phyloP scores from a whole-genome alignment of 2,888 invertebrate species.

The Portevinia maculata region DNA sequence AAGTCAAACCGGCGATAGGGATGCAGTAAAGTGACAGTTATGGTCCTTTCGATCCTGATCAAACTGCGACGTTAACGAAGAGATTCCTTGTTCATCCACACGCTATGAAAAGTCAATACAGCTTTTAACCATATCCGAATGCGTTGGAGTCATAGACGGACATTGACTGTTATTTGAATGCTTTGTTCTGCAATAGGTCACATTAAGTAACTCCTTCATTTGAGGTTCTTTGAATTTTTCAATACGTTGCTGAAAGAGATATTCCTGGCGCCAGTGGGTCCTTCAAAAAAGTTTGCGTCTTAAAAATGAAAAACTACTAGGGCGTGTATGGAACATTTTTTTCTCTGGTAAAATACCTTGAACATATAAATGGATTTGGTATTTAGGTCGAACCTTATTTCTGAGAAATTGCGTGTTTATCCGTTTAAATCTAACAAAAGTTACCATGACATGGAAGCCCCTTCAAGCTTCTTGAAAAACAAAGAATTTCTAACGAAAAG shows the following conservation, averaged over 20 bases:
- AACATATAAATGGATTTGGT: slow-evolving; percentile 33
- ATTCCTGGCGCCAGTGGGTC: slow-evolving; percentile 2
- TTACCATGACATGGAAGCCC: slow-evolving; percentile 25
- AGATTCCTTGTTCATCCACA: no score
- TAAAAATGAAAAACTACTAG: background rate
- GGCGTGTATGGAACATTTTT: slow-evolving; percentile 52
- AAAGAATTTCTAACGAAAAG: slow-evolving; percentile 22
- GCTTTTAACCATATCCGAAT: no score
- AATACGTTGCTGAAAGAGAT: background rate
- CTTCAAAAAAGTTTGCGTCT: background rate
- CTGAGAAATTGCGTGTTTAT: slow-evolving; percentile 18
- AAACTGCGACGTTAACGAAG: no score
- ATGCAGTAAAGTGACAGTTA: no score
- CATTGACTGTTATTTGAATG: background rate
- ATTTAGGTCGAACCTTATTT: slow-evolving; percentile 2
- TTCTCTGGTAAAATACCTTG: slow-evolving; percentile 2
- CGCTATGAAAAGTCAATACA: no score
- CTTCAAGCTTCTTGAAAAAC: slow-evolving; percentile 18
- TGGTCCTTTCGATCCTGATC: no score
- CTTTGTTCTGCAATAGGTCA: no score
- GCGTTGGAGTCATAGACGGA: no score
- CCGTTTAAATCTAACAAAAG: slow-evolving; percentile 33
- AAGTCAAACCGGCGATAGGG: no score
- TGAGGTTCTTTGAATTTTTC: background rate
- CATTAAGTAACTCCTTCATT: no score